A percentile compares a stretch with the other conserved stretches of the same genome.
Evolutionary conservation across 2,797 vertebrate genomes (phyloP).

Genomic region (Esox masquinongy): DNA sequence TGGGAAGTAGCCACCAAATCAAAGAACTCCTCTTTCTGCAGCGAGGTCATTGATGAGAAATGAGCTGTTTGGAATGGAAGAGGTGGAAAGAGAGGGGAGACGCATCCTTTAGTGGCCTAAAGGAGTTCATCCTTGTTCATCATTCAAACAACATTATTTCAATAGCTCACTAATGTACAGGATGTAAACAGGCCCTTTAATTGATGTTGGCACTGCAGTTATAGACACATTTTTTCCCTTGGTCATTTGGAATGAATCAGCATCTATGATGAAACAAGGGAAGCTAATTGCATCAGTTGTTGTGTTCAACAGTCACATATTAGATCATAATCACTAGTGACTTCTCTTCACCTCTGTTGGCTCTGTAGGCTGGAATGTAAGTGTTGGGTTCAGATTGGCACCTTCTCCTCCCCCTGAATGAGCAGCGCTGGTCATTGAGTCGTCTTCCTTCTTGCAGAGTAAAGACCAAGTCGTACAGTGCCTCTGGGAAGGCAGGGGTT

Average conservation of each 20-base stretch:
- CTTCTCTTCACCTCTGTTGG: constrained; percentile 68
- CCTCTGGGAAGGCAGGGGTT: constrained; percentile 77
- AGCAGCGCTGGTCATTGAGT: constrained; percentile 83
- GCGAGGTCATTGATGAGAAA: constrained; percentile 84
- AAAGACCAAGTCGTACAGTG: constrained; percentile 78
- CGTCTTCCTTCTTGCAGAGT: constrained; percentile 77
- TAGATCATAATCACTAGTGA: not conserved
- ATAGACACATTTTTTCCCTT: constrained; percentile 11
- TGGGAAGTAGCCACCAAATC: constrained; percentile 82
- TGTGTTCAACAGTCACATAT: constrained; percentile 1
- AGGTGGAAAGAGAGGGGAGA: not conserved
- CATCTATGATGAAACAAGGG: constrained; percentile 17
- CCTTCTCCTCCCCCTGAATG: constrained; percentile 73
- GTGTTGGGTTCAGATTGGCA: constrained; percentile 80
- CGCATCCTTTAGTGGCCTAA: not conserved
- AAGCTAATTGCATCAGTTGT: constrained; percentile 10
- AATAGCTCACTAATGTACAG: not conserved
- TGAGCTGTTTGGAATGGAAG: constrained; percentile 58
- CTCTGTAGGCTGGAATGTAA: constrained; percentile 65
- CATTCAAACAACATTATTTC: not conserved
- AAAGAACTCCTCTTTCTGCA: constrained; percentile 87
- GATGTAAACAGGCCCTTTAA: not conserved
- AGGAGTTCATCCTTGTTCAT: not conserved
- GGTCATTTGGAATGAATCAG: constrained; percentile 36
- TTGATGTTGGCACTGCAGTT: constrained; percentile 4